A percentile compares a stretch with the other conserved stretches of the same genome.
phyloP scores from a whole-genome alignment of 1,140 invertebrate species.

The Atopsyche davidsoni region DNA sequence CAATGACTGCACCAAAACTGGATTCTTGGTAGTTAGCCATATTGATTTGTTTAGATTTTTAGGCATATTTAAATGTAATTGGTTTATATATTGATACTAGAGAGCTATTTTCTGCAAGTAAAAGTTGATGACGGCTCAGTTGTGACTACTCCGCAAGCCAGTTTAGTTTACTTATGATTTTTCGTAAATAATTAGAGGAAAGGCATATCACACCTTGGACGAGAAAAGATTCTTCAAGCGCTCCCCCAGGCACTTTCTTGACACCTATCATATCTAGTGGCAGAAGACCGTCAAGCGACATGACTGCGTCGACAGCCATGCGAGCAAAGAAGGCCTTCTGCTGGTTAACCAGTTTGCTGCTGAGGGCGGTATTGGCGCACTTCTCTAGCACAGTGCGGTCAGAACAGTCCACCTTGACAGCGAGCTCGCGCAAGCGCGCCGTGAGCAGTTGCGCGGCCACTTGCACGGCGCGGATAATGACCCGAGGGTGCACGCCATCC shows the following conservation, averaged over 20 bases:
- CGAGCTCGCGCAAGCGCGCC: conserved; percentile 78
- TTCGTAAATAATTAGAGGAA: conserved; percentile 1
- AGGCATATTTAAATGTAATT: too few relatives aligned
- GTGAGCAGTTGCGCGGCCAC: conserved; percentile 75
- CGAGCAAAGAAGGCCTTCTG: conserved; percentile 94
- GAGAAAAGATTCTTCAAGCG: conserved; percentile 87
- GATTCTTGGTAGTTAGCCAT: too few relatives aligned
- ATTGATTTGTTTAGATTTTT: too few relatives aligned
- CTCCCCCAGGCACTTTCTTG: conserved; percentile 96
- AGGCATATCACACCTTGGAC: conserved; percentile 45
- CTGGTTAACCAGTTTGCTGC: conserved; percentile 92
- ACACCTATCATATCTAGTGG: conserved; percentile 99
- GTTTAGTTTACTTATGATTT: too few relatives aligned
- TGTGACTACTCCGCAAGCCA: too few relatives aligned
- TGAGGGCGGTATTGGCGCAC: conserved; percentile 94
- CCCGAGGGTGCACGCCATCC: conserved; percentile 91
- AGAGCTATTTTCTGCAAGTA: too few relatives aligned
- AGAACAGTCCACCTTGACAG: conserved; percentile 70
- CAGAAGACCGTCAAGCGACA: conserved; percentile 79
- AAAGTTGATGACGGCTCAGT: too few relatives aligned
- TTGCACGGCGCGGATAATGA: conserved; percentile 84
- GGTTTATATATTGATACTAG: too few relatives aligned
- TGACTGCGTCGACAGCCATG: conserved; percentile 97
- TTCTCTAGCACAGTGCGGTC: conserved; percentile 72
- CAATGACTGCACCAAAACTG: too few relatives aligned